Evolutionary conservation across 1,140 invertebrate species (phyloP).

Genomic region (Drosophila lacteicornis): DNA sequence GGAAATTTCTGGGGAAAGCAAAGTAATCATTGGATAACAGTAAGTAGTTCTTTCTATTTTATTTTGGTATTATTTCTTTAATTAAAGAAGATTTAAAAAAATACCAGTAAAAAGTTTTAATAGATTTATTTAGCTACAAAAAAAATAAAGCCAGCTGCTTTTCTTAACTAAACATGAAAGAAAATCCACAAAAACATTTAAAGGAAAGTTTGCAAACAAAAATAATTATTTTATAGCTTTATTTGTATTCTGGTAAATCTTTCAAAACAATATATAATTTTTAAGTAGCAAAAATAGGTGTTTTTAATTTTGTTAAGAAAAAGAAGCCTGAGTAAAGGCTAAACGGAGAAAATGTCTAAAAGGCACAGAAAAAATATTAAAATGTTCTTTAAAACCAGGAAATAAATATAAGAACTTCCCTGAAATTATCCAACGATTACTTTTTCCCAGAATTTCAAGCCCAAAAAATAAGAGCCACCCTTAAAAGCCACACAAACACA

Average conservation of each 20-base stretch:
- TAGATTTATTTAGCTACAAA: not conserved
- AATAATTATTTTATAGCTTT: not conserved
- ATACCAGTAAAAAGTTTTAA: too few species aligned
- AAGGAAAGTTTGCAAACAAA: not conserved
- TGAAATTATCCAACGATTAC: constrained; percentile 1
- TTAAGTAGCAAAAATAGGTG: constrained; percentile 6
- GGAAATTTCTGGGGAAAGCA: constrained; percentile 44
- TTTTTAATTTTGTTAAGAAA: not conserved
- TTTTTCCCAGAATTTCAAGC: not conserved
- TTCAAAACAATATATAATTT: not conserved
- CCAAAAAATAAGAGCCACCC: constrained; percentile 1
- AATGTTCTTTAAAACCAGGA: not conserved
- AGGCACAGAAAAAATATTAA: not conserved
- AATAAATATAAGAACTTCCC: not conserved
- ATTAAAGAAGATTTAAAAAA: not conserved
- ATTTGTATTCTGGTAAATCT: not conserved
- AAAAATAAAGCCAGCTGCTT: too few species aligned
- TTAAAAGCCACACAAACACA: not conserved
- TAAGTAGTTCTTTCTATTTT: constrained; percentile 9
- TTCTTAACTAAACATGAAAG: not conserved
- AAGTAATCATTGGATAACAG: constrained; percentile 29
- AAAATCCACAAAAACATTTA: too few species aligned
- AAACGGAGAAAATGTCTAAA: not conserved
- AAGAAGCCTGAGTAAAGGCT: not conserved
- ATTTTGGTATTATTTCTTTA: not conserved